Evolutionary conservation across 1,140 invertebrate genomes (phyloP), one percentile per base, ranked within the genome.

Genomic region (Philopotamus ludificatus): DNA sequence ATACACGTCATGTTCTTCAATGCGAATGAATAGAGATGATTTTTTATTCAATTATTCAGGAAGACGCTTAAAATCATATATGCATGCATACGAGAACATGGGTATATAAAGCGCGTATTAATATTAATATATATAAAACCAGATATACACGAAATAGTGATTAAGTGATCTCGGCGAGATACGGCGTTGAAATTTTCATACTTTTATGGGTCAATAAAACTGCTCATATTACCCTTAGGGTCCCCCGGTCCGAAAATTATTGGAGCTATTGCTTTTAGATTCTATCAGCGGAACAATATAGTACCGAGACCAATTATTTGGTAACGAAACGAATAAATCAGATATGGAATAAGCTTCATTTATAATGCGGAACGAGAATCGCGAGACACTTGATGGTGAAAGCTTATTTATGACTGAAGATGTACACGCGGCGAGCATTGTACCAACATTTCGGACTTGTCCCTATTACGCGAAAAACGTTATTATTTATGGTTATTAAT

Each of bases 181-280:
- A 47, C 10, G 4, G 18, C 10, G 18, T 4, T 7, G 44, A 16
- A 20, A 4, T 20, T 16, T 47, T 16, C 10, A 7, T 7, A 20
- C 7, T 47, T 47, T 47, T 47, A 47, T 47, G 15, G 44, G 15
- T 47, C 44, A 47, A 47, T 47, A 47, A 47, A 47, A 20, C 12
- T 34, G 28, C 12, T 34, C 28, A 7, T 12, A 20, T 47, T 47
- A 16, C 44, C 44, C 44, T 47, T 8, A 47, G 44, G 44, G 44
- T 16, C 18, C 18, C 18, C 18, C 44, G 18, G 18, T 47, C 10
- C 44, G n/a, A 20, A 47, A 47, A 47, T 47, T 16, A 20, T 16
- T 20, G 44, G 44, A 47, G 44, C 44, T 47, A 47, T 47, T 47
- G 44, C 44, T 47, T 47, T 47, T 47, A 47, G 44, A 47, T 47